Conservation (phyloP, 2,888 invertebrate species). For the Eugnorisma glareosa region DNA sequence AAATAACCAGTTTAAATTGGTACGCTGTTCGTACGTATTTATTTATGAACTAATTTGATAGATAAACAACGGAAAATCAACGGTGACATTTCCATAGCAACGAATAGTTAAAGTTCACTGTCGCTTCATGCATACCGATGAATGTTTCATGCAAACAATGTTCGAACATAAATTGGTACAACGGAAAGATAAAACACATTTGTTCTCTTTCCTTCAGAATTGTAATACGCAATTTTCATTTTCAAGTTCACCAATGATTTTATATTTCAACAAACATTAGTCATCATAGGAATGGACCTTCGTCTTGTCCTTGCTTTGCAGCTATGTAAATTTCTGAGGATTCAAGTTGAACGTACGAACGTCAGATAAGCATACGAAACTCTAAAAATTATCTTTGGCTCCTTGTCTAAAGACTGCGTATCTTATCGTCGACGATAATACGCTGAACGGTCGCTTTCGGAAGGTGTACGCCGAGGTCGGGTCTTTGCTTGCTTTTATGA, state of each 20-base stretch:
- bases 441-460: slow-evolving; percentile 68
- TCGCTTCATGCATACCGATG: slow-evolving; percentile 19
- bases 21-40: slow-evolving; percentile 27
- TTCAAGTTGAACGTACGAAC: slow-evolving; percentile 84
- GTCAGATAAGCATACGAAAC: slow-evolving; percentile 77
- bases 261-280: slow-evolving; percentile 32
- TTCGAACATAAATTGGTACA: not conserved
- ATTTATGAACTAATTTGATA: slow-evolving; percentile 48
- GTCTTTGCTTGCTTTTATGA: slow-evolving; percentile 69
- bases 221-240: slow-evolving; percentile 22
- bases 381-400: slow-evolving; percentile 76
- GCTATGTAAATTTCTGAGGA: slow-evolving; percentile 78
- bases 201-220: slow-evolving; percentile 23
- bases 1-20: slow-evolving; percentile 43
- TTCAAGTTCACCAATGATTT: slow-evolving; percentile 47
- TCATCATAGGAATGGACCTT: slow-evolving; percentile 54
- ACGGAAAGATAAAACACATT: not conserved
- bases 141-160: slow-evolving; percentile 2
- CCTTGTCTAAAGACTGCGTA: slow-evolving; percentile 80
- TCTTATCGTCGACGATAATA: slow-evolving; percentile 80
- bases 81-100: slow-evolving; percentile 36
- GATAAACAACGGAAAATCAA: slow-evolving; percentile 42
- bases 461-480: slow-evolving; percentile 75
- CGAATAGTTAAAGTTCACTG: slow-evolving; percentile 1
- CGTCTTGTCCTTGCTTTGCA: slow-evolving; percentile 67